A percentile compares a stretch with the other conserved stretches of the same genome.
Conservation (phyloP, 1,140 invertebrate genomes). For the Chironomus tepperi region DNA sequence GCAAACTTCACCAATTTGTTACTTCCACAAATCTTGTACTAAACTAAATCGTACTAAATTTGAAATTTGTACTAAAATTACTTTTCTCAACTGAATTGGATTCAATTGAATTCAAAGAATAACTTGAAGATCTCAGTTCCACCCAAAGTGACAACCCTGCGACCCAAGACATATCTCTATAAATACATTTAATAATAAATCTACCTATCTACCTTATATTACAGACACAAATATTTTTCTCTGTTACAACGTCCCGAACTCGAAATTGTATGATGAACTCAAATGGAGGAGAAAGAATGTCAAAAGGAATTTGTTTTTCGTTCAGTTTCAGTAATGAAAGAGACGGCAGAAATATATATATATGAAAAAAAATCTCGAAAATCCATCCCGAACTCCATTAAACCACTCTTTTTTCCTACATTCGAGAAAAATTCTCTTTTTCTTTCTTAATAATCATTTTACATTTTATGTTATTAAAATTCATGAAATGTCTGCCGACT, state of each 20-base stretch:
- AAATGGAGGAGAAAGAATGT: background rate
- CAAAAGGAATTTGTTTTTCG: background rate
- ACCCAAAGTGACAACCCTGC: background rate
- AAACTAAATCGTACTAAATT: too few relatives aligned
- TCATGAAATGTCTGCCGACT: conserved; percentile 12
- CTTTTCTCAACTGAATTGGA: too few relatives aligned
- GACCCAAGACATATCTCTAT: background rate
- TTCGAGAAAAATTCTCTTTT: background rate
- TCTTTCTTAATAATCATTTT: background rate
- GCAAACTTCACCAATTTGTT: too few relatives aligned
- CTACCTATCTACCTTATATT: too few relatives aligned
- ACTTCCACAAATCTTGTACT: too few relatives aligned
- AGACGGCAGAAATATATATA: background rate
- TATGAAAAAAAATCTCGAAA: background rate
- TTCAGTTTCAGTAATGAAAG: background rate
- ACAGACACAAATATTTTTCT: too few relatives aligned
- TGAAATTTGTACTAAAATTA: too few relatives aligned
- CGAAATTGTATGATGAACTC: too few relatives aligned
- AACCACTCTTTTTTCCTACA: background rate
- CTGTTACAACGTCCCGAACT: too few relatives aligned
- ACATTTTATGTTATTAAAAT: background rate
- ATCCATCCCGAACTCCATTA: background rate
- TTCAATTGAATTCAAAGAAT: too few relatives aligned
- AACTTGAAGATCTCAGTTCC: background rate
- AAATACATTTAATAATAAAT: too few relatives aligned